Base-by-base conservation (phyloP, 2,888 invertebrate genomes). In the Gymnosoma rotundatum region DNA sequence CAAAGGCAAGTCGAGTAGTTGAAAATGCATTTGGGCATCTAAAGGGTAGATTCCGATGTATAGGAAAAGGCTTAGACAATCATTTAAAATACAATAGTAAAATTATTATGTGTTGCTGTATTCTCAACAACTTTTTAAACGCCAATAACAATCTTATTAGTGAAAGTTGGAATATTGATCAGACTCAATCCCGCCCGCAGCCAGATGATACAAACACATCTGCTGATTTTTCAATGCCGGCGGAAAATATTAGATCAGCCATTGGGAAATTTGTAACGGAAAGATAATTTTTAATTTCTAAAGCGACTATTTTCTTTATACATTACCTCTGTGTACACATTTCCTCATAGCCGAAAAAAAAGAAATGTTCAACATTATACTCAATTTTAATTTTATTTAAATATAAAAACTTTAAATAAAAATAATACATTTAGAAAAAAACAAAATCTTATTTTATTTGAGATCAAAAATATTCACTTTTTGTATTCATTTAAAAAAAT, bases 191-290 rank as follows among this genome's bases (percentile, higher is more conserved):
- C 21, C 63, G 20, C 16, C 63, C 63, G 18, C 45, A 63, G 18
- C 63, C 63, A 16, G 63, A 63, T 8, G 20, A 14, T 18, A 63
- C 18, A 5, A 63, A 63, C 16, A 45, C 25, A 63, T 63, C 63
- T 21, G 20, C 32, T 14, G 63, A 63, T 63, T 14, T 12, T 48
- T 63, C 63, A 45, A 38, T 10, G 42, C 42, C 48, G n/a, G 63
- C 63, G 16, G 66, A 66, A 50, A 66, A 66, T 66, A 66, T 66
- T n/a, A 66, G 66, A 66, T 14, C 8, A 66, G 66, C 66, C 1
- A 66, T 66, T 50, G 5, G 50, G 25, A 66, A 50, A 50, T 66
- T 25, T 50, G 7, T 64, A 16, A 25, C 48, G 16, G 48, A 66
- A 32, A 48, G 66, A 66, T 66, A 48, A 66, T 32, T 66, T 50